Conservation (phyloP, 2,888 invertebrate genomes). For the Spicauda simplicius region DNA sequence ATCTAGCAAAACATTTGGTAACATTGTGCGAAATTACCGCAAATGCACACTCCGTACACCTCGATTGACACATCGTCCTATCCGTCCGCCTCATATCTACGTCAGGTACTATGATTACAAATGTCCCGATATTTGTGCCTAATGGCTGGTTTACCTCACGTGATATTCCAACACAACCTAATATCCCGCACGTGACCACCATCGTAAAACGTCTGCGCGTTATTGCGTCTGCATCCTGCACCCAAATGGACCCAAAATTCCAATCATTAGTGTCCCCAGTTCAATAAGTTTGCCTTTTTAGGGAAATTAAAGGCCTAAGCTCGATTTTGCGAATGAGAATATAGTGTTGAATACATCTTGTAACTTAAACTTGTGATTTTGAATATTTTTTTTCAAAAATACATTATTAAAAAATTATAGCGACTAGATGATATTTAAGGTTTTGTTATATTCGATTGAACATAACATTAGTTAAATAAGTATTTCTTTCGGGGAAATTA, state of each 20-base stretch:
- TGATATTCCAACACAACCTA: not conserved
- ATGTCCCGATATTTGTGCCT: not conserved
- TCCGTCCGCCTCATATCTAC: too few species aligned
- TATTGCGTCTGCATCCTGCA: slow-evolving; percentile 29
- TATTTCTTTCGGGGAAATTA: too few species aligned
- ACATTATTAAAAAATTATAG: too few species aligned
- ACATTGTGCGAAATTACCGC: too few species aligned
- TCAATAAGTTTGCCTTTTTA: not conserved
- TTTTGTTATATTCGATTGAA: too few species aligned
- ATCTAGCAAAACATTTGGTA: too few species aligned
- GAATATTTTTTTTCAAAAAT: too few species aligned
- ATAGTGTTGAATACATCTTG: too few species aligned
- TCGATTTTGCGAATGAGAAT: not conserved
- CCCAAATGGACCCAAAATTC: slow-evolving; percentile 18
- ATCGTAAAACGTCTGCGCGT: not conserved
- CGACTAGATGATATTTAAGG: too few species aligned
- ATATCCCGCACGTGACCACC: slow-evolving; percentile 19
- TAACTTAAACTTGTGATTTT: not conserved
- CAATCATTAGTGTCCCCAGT: slow-evolving; percentile 10
- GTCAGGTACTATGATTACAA: not conserved
- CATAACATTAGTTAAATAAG: too few species aligned
- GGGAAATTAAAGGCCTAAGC: not conserved
- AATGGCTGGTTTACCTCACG: not conserved
- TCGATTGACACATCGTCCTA: too few species aligned
- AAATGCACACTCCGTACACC: too few species aligned